Percentiles rank a stretch among this genome's conserved stretches.
phyloP scores from a whole-genome alignment of 2,888 invertebrate genomes.

The Euspilapteryx auroguttella region DNA sequence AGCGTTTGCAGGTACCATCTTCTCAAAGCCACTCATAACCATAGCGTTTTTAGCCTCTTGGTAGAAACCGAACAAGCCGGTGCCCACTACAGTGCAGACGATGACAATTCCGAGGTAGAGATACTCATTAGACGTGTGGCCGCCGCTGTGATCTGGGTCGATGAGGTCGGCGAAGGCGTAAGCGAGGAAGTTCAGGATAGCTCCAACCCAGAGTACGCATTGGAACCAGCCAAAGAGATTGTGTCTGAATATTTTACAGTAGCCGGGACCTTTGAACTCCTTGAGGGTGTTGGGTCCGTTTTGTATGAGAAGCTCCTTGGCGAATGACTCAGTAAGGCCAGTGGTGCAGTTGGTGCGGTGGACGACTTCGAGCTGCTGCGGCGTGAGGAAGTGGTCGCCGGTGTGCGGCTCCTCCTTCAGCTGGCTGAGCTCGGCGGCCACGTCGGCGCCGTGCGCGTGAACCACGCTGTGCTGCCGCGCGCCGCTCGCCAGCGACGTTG shows the following conservation, averaged over 20 bases:
- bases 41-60: slow-evolving; percentile 69
- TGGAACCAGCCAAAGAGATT: slow-evolving; percentile 75
- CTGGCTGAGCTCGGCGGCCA: slow-evolving; percentile 19
- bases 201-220: slow-evolving; percentile 69
- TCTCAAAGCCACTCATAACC: slow-evolving; percentile 85
- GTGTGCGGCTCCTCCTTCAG: slow-evolving; percentile 37
- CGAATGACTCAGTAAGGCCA: slow-evolving; percentile 58
- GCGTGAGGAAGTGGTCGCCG: slow-evolving; percentile 44
- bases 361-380: slow-evolving; percentile 34
- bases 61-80: slow-evolving; percentile 60
- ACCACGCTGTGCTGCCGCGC: slow-evolving; percentile 14
- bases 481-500: slow-evolving; percentile 14
- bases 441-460: neutral
- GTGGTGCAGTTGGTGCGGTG: slow-evolving; percentile 39
- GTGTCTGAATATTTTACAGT: slow-evolving; percentile 64
- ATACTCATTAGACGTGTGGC: slow-evolving; percentile 30
- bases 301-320: slow-evolving; percentile 45
- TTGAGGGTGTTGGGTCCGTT: slow-evolving; percentile 66
- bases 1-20: slow-evolving; percentile 74
- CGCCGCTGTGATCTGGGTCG: slow-evolving; percentile 11
- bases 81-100: slow-evolving; percentile 33
- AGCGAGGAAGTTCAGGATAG: slow-evolving; percentile 63
- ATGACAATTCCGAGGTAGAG: slow-evolving; percentile 43
- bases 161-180: slow-evolving; percentile 30
- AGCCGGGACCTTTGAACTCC: slow-evolving; percentile 61